Evolutionary conservation across 30 jellyfish, hydroid and myxozoan species (phyloP).

Genomic region (Aurelia coerulea): DNA sequence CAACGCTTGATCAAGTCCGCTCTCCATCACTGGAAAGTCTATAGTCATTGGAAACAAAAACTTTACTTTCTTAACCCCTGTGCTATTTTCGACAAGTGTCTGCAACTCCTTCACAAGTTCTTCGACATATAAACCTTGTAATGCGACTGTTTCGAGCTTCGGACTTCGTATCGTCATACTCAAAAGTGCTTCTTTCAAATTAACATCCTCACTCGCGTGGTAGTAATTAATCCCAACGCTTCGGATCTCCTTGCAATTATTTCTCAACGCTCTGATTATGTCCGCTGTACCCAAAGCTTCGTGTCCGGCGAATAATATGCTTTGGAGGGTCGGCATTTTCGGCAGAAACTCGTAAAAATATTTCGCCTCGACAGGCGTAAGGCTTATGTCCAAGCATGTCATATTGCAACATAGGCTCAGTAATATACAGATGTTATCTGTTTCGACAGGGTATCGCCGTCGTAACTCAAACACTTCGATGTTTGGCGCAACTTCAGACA

Average conservation of each 20-base stretch:
- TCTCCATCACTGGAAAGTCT: slow-evolving; percentile 23
- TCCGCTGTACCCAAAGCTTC: slow-evolving; percentile 40
- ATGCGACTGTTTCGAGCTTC: slow-evolving; percentile 20
- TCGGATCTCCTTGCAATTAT: slow-evolving; percentile 11
- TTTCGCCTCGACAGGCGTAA: slow-evolving; percentile 49
- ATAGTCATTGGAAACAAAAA: slow-evolving; percentile 1
- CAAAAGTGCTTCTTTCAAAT: slow-evolving; percentile 21
- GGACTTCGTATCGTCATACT: slow-evolving; percentile 10
- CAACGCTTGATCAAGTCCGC: slow-evolving; percentile 12
- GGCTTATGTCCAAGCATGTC: slow-evolving; percentile 34
- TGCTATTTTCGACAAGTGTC: background rate
- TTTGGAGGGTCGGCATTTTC: slow-evolving; percentile 24
- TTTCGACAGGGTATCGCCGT: slow-evolving; percentile 45
- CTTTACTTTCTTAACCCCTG: background rate
- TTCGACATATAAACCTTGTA: slow-evolving; percentile 20
- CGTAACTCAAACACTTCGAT: slow-evolving; percentile 40
- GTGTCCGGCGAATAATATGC: slow-evolving; percentile 46
- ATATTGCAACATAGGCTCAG: slow-evolving; percentile 25
- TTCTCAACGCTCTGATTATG: slow-evolving; percentile 11
- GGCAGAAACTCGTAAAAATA: slow-evolving; percentile 36
- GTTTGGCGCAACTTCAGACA: slow-evolving; percentile 8
- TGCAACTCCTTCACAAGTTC: slow-evolving; percentile 19
- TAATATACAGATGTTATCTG: slow-evolving; percentile 1
- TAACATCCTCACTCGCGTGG: slow-evolving; percentile 41
- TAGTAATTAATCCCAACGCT: slow-evolving; percentile 34